Evolutionary conservation across 1,140 invertebrate species (phyloP), one percentile per base, ranked within the genome.

Genomic region (Grapholita molesta): DNA sequence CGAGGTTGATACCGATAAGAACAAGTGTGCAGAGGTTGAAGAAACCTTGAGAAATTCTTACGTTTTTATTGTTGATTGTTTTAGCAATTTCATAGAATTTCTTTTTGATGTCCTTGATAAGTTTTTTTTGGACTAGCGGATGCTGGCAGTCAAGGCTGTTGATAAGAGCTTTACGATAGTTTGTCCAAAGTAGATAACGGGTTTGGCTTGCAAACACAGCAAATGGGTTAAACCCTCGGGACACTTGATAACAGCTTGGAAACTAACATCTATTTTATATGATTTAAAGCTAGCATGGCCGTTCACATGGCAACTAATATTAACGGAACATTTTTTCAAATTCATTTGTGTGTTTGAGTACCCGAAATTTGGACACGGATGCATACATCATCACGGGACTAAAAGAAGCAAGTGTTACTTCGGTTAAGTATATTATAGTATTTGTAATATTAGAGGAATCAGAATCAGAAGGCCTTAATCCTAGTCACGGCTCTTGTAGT

Each of bases 141-240:
- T 79, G 80, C 72, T 75, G 52, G 67, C 67, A 72, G 70, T 72
- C 78, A 82, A 80, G 80, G 78, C 66, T 76, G 68, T 52, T 71
- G 80, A 82, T 80, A 80, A 77, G 69, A 55, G 64, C 65, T 72
- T 74, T 67, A 75, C 73, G 71, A 71, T 67, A 76, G 74, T 73
- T 72, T 64, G 57, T 70, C 38, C 65, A 48, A 64, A 65, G 71
- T 67, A 72, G 73, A 79, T 77, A 78, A 71, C 57, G 33, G 35
- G 21, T 61, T 24, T 75, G 72, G 71, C 42, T 21, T 15, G 23
- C 72, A 73, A 76, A 79, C 68, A 77, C 9, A 35, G n/a, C 23
- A 77, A 77, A 15, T 72, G 67, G 75, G 70, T 77, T 77, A 77
- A 80, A 70, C 74, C 71, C 70, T 74, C 21, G 48, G 52, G 25